Percentiles rank a stretch among this genome's conserved stretches.
These are phyloP conservation scores for Chironex yamaguchii DNA, from an alignment of 30 jellyfish, hydroid and myxozoan species.

Conservation along the genomic window DNA sequence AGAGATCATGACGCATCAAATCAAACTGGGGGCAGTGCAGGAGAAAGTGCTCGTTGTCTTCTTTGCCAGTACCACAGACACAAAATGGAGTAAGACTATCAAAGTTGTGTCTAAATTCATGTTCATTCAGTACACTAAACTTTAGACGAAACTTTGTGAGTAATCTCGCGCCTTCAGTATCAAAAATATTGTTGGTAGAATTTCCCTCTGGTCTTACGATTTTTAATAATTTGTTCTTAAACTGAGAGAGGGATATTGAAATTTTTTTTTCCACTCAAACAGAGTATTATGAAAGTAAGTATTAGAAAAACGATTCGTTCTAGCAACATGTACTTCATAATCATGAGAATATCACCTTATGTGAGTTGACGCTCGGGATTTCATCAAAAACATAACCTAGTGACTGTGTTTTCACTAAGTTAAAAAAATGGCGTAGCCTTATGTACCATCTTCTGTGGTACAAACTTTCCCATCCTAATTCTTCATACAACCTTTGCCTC, in stretches of 20 bases:
- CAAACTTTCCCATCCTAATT: conserved; percentile 61
- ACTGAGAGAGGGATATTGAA: conserved; percentile 4
- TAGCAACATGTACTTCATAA: conserved; percentile 15
- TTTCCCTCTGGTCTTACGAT: conserved; percentile 28
- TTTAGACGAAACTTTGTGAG: conserved; percentile 10
- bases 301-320: conserved; percentile 36
- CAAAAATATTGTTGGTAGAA: background rate
- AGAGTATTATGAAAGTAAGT: conserved; percentile 28
- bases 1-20: too few species aligned
- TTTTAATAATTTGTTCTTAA: conserved; percentile 14
- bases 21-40: too few species aligned
- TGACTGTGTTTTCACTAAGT: background rate
- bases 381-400: conserved; percentile 31
- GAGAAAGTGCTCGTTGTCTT: too few species aligned
- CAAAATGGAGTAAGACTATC: too few species aligned
- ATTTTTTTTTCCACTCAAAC: conserved; percentile 48
- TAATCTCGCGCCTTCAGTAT: conserved; percentile 3
- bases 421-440: conserved; percentile 44
- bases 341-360: conserved; percentile 37
- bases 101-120: conserved; percentile 37
- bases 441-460: conserved; percentile 57
- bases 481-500: conserved; percentile 48
- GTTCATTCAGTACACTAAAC: conserved; percentile 39
- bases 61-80: too few species aligned
- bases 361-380: conserved; percentile 20